phyloP scores from a whole-genome alignment of 2,797 vertebrate genomes.

The Leptodactylus fallax region DNA sequence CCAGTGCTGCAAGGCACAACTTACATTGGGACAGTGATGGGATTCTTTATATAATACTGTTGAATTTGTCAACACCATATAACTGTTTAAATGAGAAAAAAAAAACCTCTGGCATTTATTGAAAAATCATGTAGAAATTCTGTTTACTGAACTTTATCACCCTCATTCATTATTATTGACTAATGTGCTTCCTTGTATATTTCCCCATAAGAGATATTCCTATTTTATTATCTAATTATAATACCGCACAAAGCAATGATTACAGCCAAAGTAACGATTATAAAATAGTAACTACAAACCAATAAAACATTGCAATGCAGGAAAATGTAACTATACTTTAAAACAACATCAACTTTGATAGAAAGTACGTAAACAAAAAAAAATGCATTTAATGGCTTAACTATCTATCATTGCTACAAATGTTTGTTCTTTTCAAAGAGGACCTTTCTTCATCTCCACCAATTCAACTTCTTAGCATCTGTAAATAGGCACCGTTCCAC shows the following conservation, averaged over 20 bases:
- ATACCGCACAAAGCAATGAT: conserved; percentile 8
- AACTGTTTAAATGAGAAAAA: neutral
- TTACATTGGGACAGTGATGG: neutral
- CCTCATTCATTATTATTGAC: neutral
- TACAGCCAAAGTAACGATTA: neutral
- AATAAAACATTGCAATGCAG: neutral
- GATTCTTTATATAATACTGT: neutral
- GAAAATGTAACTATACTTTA: neutral
- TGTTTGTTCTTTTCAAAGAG: neutral
- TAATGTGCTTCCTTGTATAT: neutral
- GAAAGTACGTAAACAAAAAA: conserved; percentile 7
- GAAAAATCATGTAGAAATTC: neutral
- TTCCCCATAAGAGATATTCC: neutral
- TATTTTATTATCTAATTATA: conserved; percentile 23
- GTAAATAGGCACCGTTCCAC: too few species aligned
- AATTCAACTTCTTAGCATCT: too few species aligned
- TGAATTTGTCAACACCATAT: neutral
- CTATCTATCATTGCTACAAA: conserved; percentile 26
- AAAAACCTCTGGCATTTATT: too few species aligned
- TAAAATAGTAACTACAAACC: conserved; percentile 11
- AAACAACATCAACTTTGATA: neutral
- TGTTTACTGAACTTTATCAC: neutral
- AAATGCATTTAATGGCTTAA: conserved; percentile 20
- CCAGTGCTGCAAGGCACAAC: neutral
- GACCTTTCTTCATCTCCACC: too few species aligned